Conservation (phyloP, 1,140 invertebrate species). For the Chelonus insularis region DNA sequence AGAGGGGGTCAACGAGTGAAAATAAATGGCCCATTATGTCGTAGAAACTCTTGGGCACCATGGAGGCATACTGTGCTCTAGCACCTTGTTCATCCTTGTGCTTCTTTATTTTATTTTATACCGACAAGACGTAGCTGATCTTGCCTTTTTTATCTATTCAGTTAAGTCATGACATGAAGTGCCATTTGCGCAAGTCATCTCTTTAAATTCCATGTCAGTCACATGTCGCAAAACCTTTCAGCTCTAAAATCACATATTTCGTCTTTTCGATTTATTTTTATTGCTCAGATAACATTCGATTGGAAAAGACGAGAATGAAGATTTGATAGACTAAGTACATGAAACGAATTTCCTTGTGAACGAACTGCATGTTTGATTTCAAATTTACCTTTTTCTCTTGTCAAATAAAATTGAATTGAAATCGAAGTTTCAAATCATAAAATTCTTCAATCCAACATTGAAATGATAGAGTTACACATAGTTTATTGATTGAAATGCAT, state of each 20-base stretch:
- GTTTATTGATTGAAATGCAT: slow-evolving; percentile 16
- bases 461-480: slow-evolving; percentile 13
- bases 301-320: slow-evolving; percentile 1
- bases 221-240: not conserved
- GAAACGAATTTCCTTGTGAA: slow-evolving; percentile 18
- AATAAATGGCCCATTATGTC: slow-evolving; percentile 47
- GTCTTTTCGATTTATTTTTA: slow-evolving; percentile 7
- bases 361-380: slow-evolving; percentile 14
- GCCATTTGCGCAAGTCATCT: not conserved
- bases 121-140: not conserved
- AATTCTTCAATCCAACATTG: slow-evolving; percentile 14
- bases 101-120: not conserved
- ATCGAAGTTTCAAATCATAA: slow-evolving; percentile 16
- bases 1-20: slow-evolving; percentile 46
- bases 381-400: not conserved
- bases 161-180: not conserved
- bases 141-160: slow-evolving; percentile 10
- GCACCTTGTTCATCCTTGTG: slow-evolving; percentile 20
- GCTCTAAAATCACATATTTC: not conserved
- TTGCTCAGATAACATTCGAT: not conserved
- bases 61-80: slow-evolving; percentile 6
- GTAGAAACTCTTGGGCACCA: slow-evolving; percentile 27
- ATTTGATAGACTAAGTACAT: slow-evolving; percentile 20
- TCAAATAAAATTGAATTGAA: slow-evolving; percentile 17
- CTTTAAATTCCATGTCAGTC: not conserved